Base-by-base conservation (phyloP, 2,113 vertebrate genomes). In the Pelobates fuscus region DNA sequence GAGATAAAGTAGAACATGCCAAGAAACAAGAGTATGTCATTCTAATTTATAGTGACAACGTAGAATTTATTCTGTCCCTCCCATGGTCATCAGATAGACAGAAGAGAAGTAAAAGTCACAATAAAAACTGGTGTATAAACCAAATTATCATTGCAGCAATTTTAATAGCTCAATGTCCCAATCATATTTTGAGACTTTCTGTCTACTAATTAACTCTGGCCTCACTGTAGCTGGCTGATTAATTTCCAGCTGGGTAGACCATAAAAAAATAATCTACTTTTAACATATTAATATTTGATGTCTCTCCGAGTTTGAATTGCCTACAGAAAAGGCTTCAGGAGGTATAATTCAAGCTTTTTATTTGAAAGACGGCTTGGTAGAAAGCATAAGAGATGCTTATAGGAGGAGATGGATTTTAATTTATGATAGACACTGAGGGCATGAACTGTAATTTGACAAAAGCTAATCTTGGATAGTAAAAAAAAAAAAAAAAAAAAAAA, bases 251-350 rank as follows among this genome's bases (percentile, higher is more conserved):
- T 63, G 70, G 60, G 70, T 17, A 72, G 59, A 44, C 30, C 44
- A 72, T 52, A 63, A 49, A 72, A 70, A 72, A 52, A 63, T 71
- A 62, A 71, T 72, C 59, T 64, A 54, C 70, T 72, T 72, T 72
- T 72, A 72, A 52, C 70, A 37, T 25, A 63, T 72, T 63, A 72
- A 72, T 72, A 72, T 72, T 72, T 63, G 59, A 63, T 72, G 26
- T 54, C 61, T 72, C 37, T 37, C 21, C 14, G 26, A 66, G 64
- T 66, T 41, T 37, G 27, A 62, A 54, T 37, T 37, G 59, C 43
- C 30, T 63, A 8, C 26, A 14, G 32, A 20, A 63, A 23, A 24
- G 15, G 24, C 21, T 63, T 63, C 17, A 14, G 23, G 15, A 11
- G 63, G 70, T 26, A 23, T 62, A 32, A 72, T 15, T 25, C 25